Evolutionary conservation across 2,888 invertebrate species (phyloP).

Genomic region (Sthenelais limicola): DNA sequence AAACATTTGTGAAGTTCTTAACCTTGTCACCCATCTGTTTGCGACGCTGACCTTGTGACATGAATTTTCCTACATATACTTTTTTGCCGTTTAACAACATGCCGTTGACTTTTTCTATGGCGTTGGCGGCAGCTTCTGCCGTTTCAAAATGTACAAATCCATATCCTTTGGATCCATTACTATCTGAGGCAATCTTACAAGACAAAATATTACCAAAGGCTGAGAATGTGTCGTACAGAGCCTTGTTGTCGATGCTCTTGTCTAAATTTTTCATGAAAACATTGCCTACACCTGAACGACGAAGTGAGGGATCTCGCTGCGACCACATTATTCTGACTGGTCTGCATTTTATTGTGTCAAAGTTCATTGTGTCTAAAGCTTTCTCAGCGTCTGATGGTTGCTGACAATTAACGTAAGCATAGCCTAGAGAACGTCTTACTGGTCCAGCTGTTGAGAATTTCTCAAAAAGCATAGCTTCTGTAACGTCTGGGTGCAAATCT

Average conservation of each 20-base stretch:
- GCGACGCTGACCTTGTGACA: conserved; percentile 97
- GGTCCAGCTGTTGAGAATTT: conserved; percentile 99
- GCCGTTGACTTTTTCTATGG: conserved; percentile 98
- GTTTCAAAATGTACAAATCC: conserved; percentile 99
- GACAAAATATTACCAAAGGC: conserved; percentile 99
- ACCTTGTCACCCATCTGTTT: conserved; percentile 98
- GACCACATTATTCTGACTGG: conserved; percentile 99
- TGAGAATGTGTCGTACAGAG: conserved; percentile 99
- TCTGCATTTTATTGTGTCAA: conserved; percentile 95
- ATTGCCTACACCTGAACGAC: conserved; percentile 99
- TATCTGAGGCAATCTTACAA: conserved; percentile 96
- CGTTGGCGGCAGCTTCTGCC: conserved; percentile 96
- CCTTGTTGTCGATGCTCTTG: conserved; percentile 98
- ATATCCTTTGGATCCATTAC: conserved; percentile 96
- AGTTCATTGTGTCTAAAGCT: conserved; percentile 99
- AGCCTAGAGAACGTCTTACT: conserved; percentile 97
- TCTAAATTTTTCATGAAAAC: conserved; percentile 99
- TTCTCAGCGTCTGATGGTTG: conserved; percentile 99
- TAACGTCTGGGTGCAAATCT: conserved; percentile 97
- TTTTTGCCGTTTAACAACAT: conserved; percentile 99
- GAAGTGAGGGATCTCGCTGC: conserved; percentile 97
- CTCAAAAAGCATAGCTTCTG: conserved; percentile 98
- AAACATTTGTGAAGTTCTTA: conserved; percentile 96
- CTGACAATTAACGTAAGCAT: conserved; percentile 99
- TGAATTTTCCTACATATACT: conserved; percentile 92